These are phyloP conservation scores for Natator depressus DNA, from an alignment of 2,113 vertebrate species.

Conservation along the genomic window DNA sequence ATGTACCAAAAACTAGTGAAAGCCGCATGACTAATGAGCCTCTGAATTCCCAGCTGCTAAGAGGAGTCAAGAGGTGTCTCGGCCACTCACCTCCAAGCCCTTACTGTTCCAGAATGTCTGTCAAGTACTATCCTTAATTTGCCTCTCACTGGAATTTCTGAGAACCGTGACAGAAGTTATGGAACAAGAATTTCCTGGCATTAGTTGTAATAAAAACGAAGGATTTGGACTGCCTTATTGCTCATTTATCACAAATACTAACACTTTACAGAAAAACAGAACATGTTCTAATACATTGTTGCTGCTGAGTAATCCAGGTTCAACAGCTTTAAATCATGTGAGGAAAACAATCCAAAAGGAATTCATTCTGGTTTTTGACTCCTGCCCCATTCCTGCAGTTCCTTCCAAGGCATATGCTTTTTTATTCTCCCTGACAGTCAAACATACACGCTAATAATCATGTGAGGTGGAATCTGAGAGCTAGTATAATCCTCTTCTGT, in stretches of 20 bases:
- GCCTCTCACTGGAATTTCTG: background rate
- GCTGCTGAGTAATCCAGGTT: background rate
- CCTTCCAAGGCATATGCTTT: background rate
- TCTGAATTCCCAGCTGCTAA: constrained; percentile 53
- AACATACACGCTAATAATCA: background rate
- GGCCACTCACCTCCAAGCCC: background rate
- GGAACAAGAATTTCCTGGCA: background rate
- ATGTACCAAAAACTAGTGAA: constrained; percentile 45
- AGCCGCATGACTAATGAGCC: constrained; percentile 60
- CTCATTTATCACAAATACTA: background rate
- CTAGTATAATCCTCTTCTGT: background rate
- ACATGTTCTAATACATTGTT: background rate
- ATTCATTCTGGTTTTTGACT: background rate
- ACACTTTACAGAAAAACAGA: background rate
- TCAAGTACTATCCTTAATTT: background rate
- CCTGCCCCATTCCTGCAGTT: background rate
- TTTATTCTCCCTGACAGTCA: background rate
- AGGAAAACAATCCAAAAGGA: background rate
- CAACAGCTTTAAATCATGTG: background rate
- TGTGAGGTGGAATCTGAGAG: background rate
- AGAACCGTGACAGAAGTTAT: fast-evolving
- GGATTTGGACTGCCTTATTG: background rate
- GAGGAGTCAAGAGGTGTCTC: constrained; percentile 48
- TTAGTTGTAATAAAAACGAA: background rate
- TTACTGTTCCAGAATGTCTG: fast-evolving